These are phyloP conservation scores for Leucozona laternaria DNA, from an alignment of 2,888 invertebrate species.

Conservation along the genomic window DNA sequence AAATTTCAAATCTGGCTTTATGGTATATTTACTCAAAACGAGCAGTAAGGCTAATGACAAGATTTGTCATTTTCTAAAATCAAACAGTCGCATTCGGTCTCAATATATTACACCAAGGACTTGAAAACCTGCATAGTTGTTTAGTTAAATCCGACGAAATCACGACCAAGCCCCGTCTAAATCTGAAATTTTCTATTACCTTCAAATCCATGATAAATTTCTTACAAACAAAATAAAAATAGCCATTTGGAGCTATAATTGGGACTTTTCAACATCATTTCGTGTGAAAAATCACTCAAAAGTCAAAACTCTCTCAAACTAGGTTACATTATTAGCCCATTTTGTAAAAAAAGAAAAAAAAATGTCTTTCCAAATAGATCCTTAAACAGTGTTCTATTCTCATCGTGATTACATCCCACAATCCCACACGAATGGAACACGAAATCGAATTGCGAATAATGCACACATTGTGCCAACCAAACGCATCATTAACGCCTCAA, in stretches of 20 bases:
- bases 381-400: constrained; percentile 28
- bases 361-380: constrained; percentile 31
- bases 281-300: constrained; percentile 32
- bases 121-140: not conserved
- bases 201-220: not conserved
- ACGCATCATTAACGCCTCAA: constrained; percentile 76
- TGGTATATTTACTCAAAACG: too few species aligned
- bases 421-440: constrained; percentile 49
- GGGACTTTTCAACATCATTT: constrained; percentile 12
- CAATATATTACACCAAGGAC: too few species aligned
- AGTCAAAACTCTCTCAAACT: constrained; percentile 21
- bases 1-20: too few species aligned
- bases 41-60: too few species aligned
- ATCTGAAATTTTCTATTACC: not conserved
- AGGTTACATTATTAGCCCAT: constrained; percentile 29
- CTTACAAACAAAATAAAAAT: not conserved
- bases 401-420: constrained; percentile 38
- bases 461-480: constrained; percentile 78
- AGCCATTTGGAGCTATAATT: not conserved
- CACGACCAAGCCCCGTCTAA: not conserved
- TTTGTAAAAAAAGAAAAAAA: not conserved
- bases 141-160: not conserved
- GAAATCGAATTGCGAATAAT: constrained; percentile 59
- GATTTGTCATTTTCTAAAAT: too few species aligned
- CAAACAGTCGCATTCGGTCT: too few species aligned